Conservation (phyloP, 1,140 invertebrate species). For the Cheumatopsyche charites region DNA sequence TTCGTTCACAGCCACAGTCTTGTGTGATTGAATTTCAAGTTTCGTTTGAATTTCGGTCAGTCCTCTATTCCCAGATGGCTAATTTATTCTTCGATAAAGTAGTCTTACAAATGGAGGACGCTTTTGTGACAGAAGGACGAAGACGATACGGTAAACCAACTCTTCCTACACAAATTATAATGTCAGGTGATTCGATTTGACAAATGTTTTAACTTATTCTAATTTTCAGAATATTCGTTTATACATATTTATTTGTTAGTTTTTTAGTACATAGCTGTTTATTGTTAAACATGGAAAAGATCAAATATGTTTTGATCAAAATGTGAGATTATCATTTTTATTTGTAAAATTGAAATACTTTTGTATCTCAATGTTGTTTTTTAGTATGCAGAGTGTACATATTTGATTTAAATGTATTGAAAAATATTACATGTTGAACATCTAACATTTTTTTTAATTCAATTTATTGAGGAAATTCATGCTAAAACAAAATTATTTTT, state of each 20-base stretch:
- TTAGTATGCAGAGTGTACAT: too few relatives aligned
- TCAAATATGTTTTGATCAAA: too few relatives aligned
- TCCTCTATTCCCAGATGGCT: constrained; percentile 85
- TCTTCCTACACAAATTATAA: constrained; percentile 57
- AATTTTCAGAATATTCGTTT: neutral
- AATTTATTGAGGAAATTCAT: too few relatives aligned
- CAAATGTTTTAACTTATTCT: neutral
- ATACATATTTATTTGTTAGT: constrained; percentile 23
- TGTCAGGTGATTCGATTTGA: constrained; percentile 33
- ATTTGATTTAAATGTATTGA: too few relatives aligned
- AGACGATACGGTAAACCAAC: constrained; percentile 78
- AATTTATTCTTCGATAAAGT: constrained; percentile 96
- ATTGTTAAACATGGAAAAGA: too few relatives aligned
- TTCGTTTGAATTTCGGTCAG: constrained; percentile 87
- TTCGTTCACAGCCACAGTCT: constrained; percentile 79
- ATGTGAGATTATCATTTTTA: too few relatives aligned
- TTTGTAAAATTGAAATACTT: too few relatives aligned
- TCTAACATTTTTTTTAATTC: too few relatives aligned
- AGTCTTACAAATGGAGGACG: constrained; percentile 92
- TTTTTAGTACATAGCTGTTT: neutral
- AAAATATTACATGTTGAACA: too few relatives aligned
- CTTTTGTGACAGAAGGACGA: constrained; percentile 86
- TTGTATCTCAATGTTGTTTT: too few relatives aligned
- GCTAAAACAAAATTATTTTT: too few relatives aligned
- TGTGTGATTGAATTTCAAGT: constrained; percentile 91